Conservation (phyloP, 2,888 invertebrate species). For the Netelia fuscicornis region DNA sequence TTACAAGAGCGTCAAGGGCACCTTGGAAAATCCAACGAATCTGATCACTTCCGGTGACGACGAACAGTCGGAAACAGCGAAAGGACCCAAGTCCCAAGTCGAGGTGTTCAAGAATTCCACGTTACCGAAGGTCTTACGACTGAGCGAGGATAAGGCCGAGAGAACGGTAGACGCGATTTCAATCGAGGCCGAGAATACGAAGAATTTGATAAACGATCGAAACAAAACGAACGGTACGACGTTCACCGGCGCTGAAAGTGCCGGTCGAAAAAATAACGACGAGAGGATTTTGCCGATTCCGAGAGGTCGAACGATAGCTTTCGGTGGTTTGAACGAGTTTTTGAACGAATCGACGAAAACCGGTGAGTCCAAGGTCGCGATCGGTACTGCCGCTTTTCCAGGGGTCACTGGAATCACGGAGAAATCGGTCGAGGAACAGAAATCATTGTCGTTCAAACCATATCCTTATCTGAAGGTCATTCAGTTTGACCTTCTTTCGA, state of each 20-base stretch:
- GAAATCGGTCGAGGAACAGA: slow-evolving; percentile 29
- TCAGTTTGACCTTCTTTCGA: slow-evolving; percentile 29
- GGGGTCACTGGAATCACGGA: slow-evolving; percentile 33
- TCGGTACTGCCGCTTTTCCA: slow-evolving; percentile 5
- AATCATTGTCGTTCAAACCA: slow-evolving; percentile 70
- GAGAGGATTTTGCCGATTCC: slow-evolving; percentile 51
- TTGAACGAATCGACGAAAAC: slow-evolving; percentile 57
- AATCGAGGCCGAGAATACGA: not conserved
- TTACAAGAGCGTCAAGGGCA: slow-evolving; percentile 31
- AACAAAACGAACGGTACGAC: slow-evolving; percentile 7
- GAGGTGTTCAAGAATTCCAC: slow-evolving; percentile 75
- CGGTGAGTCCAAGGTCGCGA: slow-evolving; percentile 13
- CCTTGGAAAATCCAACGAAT: slow-evolving; percentile 67
- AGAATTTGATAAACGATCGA: not conserved
- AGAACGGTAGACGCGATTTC: slow-evolving; percentile 1
- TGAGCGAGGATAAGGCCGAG: slow-evolving; percentile 28
- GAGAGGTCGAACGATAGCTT: slow-evolving; percentile 76
- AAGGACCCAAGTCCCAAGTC: slow-evolving; percentile 76
- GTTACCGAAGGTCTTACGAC: slow-evolving; percentile 49
- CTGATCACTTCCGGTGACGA: slow-evolving; percentile 62
- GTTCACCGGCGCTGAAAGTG: not conserved
- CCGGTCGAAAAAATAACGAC: slow-evolving; percentile 22
- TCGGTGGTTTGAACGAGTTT: slow-evolving; percentile 73
- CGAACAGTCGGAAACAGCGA: slow-evolving; percentile 42
- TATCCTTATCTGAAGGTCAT: slow-evolving; percentile 76